A percentile compares a stretch with the other conserved stretches of the same genome.
Conservation (phyloP, 2,888 invertebrate genomes). For the Junonia oenone region DNA sequence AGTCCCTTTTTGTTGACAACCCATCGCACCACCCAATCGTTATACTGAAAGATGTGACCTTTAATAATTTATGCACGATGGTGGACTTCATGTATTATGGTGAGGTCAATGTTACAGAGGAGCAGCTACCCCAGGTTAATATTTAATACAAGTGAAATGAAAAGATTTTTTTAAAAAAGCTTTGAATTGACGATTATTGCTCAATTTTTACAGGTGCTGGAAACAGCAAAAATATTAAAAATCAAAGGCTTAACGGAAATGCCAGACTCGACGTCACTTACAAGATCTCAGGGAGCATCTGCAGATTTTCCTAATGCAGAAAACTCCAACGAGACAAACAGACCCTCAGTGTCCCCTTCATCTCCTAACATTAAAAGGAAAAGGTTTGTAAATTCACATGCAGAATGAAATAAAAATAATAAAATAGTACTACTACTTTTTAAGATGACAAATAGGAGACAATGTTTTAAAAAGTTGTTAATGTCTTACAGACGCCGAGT, state of each 20-base stretch:
- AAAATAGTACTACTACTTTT: neutral
- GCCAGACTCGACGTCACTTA: constrained; percentile 87
- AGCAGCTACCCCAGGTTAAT: constrained; percentile 88
- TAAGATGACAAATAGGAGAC: neutral
- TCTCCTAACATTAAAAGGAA: constrained; percentile 77
- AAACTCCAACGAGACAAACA: constrained; percentile 78
- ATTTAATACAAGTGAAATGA: too few relatives aligned
- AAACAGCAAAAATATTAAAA: constrained; percentile 92
- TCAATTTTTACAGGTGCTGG: constrained; percentile 82
- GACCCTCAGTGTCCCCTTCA: constrained; percentile 82
- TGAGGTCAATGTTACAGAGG: constrained; percentile 94
- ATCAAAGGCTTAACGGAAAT: constrained; percentile 94
- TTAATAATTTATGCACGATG: constrained; percentile 90
- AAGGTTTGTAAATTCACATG: too few relatives aligned
- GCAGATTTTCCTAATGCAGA: constrained; percentile 76
- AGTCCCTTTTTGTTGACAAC: constrained; percentile 90
- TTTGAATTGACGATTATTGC: too few relatives aligned
- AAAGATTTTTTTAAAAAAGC: too few relatives aligned
- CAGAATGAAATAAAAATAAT: too few relatives aligned
- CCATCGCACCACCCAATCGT: constrained; percentile 94
- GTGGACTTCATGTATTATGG: constrained; percentile 96
- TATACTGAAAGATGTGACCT: constrained; percentile 92
- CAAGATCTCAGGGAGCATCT: constrained; percentile 83
- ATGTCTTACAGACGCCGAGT: constrained; percentile 51
- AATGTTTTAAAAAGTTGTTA: neutral